phyloP scores from a whole-genome alignment of 2,797 vertebrate species.

The Lepilemur ruficaudatus region DNA sequence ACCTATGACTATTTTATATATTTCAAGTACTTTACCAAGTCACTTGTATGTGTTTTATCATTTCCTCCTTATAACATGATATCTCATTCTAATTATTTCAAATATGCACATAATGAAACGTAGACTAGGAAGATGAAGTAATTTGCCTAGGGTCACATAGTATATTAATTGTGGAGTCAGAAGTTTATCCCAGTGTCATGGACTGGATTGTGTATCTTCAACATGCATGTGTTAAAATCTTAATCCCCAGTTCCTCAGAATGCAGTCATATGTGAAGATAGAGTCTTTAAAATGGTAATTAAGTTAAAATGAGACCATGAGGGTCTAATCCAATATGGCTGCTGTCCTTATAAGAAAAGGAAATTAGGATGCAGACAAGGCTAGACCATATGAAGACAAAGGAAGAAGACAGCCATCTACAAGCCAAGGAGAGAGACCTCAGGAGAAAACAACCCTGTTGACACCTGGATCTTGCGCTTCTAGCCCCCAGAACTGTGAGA shows the following conservation, averaged over 20 bases:
- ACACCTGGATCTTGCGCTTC: background rate
- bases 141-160: background rate
- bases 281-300: background rate
- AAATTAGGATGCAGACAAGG: background rate
- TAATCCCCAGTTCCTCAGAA: background rate
- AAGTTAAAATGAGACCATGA: background rate
- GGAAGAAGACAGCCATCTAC: background rate
- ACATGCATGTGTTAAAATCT: background rate
- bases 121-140: background rate
- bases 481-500: background rate
- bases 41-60: background rate
- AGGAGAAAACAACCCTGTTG: background rate
- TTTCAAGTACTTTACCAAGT: background rate
- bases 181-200: background rate
- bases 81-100: background rate
- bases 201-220: background rate
- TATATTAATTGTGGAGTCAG: background rate
- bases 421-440: background rate
- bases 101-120: background rate
- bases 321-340: background rate
- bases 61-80: background rate
- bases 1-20: background rate
- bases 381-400: background rate
- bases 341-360: background rate
- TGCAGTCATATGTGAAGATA: background rate